These are phyloP conservation scores for Drosophila melanogaster DNA, from an alignment of 1,140 invertebrate species.

Conservation along the genomic window DNA sequence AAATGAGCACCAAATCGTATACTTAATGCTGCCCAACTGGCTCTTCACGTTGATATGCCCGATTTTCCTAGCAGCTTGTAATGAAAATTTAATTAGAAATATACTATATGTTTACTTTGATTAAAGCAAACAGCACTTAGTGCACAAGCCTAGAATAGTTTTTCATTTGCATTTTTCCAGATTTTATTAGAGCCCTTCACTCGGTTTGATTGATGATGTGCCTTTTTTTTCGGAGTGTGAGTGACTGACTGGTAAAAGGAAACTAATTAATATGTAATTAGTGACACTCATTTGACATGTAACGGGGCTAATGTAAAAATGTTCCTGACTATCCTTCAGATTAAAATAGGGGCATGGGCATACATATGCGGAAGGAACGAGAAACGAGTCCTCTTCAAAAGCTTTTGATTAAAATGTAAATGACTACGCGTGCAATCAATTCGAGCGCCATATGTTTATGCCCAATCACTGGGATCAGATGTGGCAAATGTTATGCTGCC, in stretches of 20 bases:
- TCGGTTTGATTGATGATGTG: slow-evolving; percentile 65
- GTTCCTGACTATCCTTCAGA: not conserved
- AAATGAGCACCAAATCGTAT: slow-evolving; percentile 46
- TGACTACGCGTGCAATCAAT: slow-evolving; percentile 37
- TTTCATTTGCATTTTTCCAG: slow-evolving; percentile 37
- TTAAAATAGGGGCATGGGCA: slow-evolving; percentile 3
- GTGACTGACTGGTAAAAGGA: slow-evolving; percentile 39
- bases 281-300: slow-evolving; percentile 66
- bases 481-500: slow-evolving; percentile 30
- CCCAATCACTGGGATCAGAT: slow-evolving; percentile 44
- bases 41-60: slow-evolving; percentile 9
- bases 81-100: slow-evolving; percentile 76
- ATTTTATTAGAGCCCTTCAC: slow-evolving; percentile 36
- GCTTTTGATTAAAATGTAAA: slow-evolving; percentile 48
- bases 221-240: slow-evolving; percentile 7
- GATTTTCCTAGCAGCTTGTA: slow-evolving; percentile 30
- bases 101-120: slow-evolving; percentile 35
- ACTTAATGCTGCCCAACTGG: slow-evolving; percentile 25
- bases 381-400: not conserved
- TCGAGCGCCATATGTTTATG: slow-evolving; percentile 35
- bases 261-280: slow-evolving; percentile 74
- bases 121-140: slow-evolving; percentile 32
- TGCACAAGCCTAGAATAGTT: slow-evolving; percentile 13
- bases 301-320: slow-evolving; percentile 51
- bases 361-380: too few species aligned